phyloP scores from a whole-genome alignment of 2,888 invertebrate genomes.

The Pediacus dermestoides region DNA sequence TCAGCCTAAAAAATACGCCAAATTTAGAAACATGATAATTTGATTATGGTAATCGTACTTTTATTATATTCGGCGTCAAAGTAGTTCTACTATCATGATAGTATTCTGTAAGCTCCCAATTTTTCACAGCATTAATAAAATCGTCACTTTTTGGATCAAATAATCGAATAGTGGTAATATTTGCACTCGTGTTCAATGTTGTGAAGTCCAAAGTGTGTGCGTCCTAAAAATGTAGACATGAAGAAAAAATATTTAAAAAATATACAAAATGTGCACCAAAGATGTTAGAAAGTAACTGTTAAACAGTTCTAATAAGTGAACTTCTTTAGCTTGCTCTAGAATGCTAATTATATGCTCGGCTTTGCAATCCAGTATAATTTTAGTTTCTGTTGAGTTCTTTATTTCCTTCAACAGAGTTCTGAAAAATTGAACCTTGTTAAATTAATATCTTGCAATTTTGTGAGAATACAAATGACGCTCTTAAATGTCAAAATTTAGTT shows the following conservation, averaged over 20 bases:
- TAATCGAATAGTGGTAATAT: conserved; percentile 67
- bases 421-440: conserved; percentile 30
- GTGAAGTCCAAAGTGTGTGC: conserved; percentile 62
- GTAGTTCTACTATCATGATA: conserved; percentile 16
- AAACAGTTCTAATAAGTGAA: conserved; percentile 71
- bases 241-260: too few species aligned
- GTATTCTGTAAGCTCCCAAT: conserved; percentile 27
- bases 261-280: too few species aligned
- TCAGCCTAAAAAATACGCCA: conserved; percentile 57
- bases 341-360: conserved; percentile 58
- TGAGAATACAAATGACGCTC: too few species aligned
- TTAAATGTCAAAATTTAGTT: too few species aligned
- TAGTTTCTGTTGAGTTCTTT: conserved; percentile 65
- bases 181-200: conserved; percentile 60
- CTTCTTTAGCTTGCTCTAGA: conserved; percentile 67
- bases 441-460: too few species aligned
- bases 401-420: conserved; percentile 73
- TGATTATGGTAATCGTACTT: too few species aligned
- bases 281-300: conserved; percentile 64
- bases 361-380: conserved; percentile 74
- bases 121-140: conserved; percentile 37
- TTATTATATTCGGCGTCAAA: conserved; percentile 14
- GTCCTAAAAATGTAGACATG: conserved; percentile 50
- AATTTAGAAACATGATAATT: too few species aligned
- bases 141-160: conserved; percentile 56